phyloP scores from a whole-genome alignment of 2,888 invertebrate species.

The Stictocephala bisonia region DNA sequence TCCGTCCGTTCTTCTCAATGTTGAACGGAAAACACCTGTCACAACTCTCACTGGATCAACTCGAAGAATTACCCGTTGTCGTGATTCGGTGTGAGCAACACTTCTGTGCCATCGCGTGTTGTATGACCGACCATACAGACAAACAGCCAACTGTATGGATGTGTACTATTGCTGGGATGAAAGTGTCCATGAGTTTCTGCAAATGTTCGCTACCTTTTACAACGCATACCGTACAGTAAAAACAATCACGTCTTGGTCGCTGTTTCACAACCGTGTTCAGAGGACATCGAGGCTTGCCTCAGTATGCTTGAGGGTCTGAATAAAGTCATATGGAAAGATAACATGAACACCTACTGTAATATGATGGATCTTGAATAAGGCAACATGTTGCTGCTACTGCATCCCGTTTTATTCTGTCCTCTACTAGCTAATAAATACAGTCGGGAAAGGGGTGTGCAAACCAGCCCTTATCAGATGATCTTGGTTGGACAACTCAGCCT shows the following conservation, averaged over 20 bases:
- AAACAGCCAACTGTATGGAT: not conserved
- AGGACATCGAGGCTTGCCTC: not conserved
- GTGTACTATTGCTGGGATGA: not conserved
- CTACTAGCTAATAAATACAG: too few relatives aligned
- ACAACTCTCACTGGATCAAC: not conserved
- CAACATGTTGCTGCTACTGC: too few relatives aligned
- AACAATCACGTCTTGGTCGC: not conserved
- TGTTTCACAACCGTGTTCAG: not conserved
- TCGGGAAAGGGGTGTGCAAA: too few relatives aligned
- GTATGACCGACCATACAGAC: not conserved
- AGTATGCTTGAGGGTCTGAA: too few relatives aligned
- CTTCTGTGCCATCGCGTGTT: not conserved
- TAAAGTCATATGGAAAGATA: not conserved
- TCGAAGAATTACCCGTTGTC: not conserved
- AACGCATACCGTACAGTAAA: not conserved
- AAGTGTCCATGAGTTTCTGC: not conserved
- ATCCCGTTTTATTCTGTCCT: too few relatives aligned
- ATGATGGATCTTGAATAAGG: too few relatives aligned
- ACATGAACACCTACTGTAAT: not conserved
- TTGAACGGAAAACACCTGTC: too few relatives aligned
- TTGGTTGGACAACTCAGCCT: too few relatives aligned
- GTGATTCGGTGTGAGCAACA: not conserved
- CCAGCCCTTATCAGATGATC: too few relatives aligned
- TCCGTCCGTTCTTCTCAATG: not conserved
- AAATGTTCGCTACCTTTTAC: not conserved